Conservation (phyloP, 1,140 invertebrate genomes). For the Grapholita molesta region DNA sequence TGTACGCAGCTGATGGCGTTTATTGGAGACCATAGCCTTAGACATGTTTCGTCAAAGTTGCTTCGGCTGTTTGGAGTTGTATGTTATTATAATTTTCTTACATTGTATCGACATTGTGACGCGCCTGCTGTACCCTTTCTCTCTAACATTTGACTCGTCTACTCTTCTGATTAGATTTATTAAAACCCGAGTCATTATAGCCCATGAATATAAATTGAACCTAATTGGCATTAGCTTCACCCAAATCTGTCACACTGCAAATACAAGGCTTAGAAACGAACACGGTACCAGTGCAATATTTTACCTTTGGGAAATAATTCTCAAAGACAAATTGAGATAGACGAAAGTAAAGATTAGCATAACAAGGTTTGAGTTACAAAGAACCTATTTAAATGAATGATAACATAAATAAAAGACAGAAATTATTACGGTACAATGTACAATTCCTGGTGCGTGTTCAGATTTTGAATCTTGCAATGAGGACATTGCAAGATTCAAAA, state of each 20-base stretch:
- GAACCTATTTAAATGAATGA: not conserved
- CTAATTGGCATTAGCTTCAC: constrained; percentile 4
- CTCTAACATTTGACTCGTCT: not conserved
- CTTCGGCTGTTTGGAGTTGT: no score
- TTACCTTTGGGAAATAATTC: not conserved
- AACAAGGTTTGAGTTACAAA: not conserved
- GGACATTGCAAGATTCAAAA: no score
- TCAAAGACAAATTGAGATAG: not conserved
- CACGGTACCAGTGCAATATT: not conserved
- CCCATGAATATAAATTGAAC: constrained; percentile 25
- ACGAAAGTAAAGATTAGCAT: not conserved
- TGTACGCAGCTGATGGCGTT: no score
- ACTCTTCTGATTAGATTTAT: constrained; percentile 19
- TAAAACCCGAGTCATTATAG: constrained; percentile 17
- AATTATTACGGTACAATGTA: not conserved
- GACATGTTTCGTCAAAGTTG: no score
- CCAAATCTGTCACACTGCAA: constrained; percentile 3
- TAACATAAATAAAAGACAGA: not conserved
- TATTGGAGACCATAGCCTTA: no score
- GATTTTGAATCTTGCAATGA: no score
- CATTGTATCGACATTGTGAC: not conserved
- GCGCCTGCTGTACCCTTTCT: not conserved
- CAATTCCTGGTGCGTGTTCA: no score
- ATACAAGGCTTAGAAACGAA: not conserved
- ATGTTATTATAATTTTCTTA: no score